phyloP scores from a whole-genome alignment of 2,888 invertebrate species.

The Ashinkailepas kermadecensis region DNA sequence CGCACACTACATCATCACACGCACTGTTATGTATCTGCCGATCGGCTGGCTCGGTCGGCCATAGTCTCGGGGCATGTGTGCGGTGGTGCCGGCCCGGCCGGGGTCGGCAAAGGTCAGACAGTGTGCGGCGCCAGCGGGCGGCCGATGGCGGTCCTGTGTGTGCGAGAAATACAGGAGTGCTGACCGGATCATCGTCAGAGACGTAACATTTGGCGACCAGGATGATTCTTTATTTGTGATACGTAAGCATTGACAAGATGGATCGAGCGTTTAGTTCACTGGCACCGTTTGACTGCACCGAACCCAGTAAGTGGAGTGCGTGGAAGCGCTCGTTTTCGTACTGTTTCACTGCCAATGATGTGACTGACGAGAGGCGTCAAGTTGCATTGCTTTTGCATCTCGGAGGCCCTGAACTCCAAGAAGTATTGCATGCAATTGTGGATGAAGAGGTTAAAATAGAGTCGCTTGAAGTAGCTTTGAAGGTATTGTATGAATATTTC shows the following conservation, averaged over 20 bases:
- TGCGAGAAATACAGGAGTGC: too few relatives aligned
- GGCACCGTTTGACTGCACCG: not conserved
- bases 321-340: not conserved
- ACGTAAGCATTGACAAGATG: not conserved
- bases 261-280: not conserved
- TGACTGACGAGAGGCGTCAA: not conserved
- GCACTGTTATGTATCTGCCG: too few relatives aligned
- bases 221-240: not conserved
- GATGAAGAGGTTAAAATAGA: not conserved
- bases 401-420: not conserved
- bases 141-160: too few relatives aligned
- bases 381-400: not conserved
- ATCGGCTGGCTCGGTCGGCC: too few relatives aligned
- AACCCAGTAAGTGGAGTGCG: constrained; percentile 1
- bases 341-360: not conserved
- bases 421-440: not conserved
- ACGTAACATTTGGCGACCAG: not conserved
- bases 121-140: too few relatives aligned
- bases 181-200: too few relatives aligned
- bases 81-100: too few relatives aligned
- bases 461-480: not conserved
- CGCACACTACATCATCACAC: too few relatives aligned
- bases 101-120: too few relatives aligned
- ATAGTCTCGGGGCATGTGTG: too few relatives aligned
- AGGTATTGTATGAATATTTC: not conserved